phyloP scores from a whole-genome alignment of 2,888 invertebrate genomes.

The Meliscaeva auricollis region DNA sequence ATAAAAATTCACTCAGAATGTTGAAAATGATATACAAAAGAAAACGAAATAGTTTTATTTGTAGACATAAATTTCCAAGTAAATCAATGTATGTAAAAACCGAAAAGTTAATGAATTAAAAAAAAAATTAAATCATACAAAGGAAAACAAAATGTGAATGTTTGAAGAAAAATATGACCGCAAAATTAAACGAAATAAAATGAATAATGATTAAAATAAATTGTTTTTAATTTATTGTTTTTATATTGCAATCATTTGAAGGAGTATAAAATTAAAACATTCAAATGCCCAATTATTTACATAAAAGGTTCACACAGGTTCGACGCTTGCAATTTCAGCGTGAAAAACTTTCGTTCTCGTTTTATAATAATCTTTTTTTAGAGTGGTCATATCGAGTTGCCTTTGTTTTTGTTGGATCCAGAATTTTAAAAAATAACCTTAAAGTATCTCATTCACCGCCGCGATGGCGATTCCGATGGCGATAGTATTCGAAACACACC shows the following conservation, averaged over 20 bases:
- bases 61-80: conserved; percentile 60
- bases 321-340: no score
- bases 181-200: conserved; percentile 71
- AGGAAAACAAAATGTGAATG: conserved; percentile 31
- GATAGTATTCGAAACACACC: no score
- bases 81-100: conserved; percentile 33
- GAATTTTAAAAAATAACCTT: no score
- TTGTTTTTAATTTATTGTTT: neutral
- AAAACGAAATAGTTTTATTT: conserved; percentile 53
- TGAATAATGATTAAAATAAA: conserved; percentile 52
- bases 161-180: conserved; percentile 46
- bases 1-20: conserved; percentile 26
- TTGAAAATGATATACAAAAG: conserved; percentile 7
- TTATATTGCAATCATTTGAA: neutral
- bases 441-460: no score
- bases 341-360: no score
- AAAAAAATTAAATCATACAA: conserved; percentile 26
- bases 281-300: no score
- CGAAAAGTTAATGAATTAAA: neutral
- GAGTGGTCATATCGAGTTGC: no score
- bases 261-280: no score
- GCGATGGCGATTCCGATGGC: no score
- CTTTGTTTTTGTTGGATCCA: no score
- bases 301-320: no score
- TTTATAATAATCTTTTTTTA: no score